Percentiles rank a stretch among this genome's conserved stretches.
Conservation (phyloP, 2,797 vertebrate species). For the Oreonectes daqikongensis region DNA sequence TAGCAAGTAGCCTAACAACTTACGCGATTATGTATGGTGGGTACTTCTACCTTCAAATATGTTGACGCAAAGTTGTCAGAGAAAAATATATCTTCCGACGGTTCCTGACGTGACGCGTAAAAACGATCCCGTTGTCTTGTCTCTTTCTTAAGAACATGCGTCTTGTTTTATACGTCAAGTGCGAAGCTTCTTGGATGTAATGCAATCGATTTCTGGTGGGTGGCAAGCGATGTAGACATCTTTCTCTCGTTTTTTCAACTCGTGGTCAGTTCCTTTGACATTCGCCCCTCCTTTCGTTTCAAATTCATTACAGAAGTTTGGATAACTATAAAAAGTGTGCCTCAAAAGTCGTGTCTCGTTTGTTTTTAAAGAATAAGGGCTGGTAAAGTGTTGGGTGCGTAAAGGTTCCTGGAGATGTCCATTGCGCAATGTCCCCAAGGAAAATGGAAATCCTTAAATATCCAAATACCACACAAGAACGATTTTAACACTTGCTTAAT, state of each 20-base stretch:
- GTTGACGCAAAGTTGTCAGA: slow-evolving; percentile 65
- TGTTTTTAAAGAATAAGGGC: slow-evolving; percentile 11
- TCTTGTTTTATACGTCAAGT: slow-evolving; percentile 84
- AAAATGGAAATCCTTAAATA: slow-evolving; percentile 2
- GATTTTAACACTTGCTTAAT: slow-evolving; percentile 43
- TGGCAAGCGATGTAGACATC: slow-evolving; percentile 85
- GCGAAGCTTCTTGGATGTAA: slow-evolving; percentile 80
- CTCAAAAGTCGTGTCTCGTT: slow-evolving; percentile 25
- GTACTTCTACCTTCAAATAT: slow-evolving; percentile 62
- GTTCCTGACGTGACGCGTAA: slow-evolving; percentile 59
- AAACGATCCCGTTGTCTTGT: slow-evolving; percentile 67
- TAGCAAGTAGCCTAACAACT: slow-evolving; percentile 57
- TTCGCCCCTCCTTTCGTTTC: slow-evolving; percentile 75
- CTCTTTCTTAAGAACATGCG: slow-evolving; percentile 76
- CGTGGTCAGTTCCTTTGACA: slow-evolving; percentile 78
- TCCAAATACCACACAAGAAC: not conserved
- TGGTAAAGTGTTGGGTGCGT: slow-evolving; percentile 8
- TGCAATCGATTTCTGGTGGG: slow-evolving; percentile 92
- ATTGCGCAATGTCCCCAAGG: slow-evolving; percentile 26
- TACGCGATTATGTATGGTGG: slow-evolving; percentile 67
- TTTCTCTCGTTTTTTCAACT: slow-evolving; percentile 73
- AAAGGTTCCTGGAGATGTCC: slow-evolving; percentile 30
- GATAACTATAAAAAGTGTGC: slow-evolving; percentile 35
- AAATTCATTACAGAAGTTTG: slow-evolving; percentile 59
- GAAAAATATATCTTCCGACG: slow-evolving; percentile 63